A percentile compares a stretch with the other conserved stretches of the same genome.
Evolutionary conservation across 2,113 vertebrate genomes (phyloP).

Genomic region (Carassius gibelio): DNA sequence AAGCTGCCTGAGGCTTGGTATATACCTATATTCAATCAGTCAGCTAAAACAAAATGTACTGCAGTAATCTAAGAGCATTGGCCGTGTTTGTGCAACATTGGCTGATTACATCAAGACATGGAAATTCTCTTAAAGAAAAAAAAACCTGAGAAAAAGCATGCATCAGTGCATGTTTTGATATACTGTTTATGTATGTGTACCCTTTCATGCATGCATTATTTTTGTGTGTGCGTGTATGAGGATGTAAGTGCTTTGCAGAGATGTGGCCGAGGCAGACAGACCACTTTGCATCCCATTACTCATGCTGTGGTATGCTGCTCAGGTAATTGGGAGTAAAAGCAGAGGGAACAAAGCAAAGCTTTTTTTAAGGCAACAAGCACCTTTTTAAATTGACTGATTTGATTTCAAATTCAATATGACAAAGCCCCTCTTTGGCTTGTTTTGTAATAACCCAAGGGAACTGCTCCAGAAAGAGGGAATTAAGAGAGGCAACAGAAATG

Average conservation of each 20-base stretch:
- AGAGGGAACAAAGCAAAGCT: background rate
- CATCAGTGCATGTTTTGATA: background rate
- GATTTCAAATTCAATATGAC: slow-evolving; percentile 42
- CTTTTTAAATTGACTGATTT: slow-evolving; percentile 44
- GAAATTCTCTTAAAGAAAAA: slow-evolving; percentile 10
- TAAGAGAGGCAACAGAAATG: background rate
- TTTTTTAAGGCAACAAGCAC: slow-evolving; percentile 31
- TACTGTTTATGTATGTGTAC: background rate
- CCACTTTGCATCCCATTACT: slow-evolving; percentile 35
- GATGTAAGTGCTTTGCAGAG: slow-evolving; percentile 2
- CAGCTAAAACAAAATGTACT: slow-evolving; percentile 21
- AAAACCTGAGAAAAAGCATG: background rate
- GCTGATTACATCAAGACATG: background rate
- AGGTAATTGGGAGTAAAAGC: slow-evolving; percentile 47
- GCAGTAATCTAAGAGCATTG: slow-evolving; percentile 37
- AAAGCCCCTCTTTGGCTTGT: slow-evolving; percentile 16
- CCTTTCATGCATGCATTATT: background rate
- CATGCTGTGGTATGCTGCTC: slow-evolving; percentile 11
- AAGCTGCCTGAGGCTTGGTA: background rate
- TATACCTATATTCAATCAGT: slow-evolving; percentile 40
- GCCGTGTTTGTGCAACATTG: slow-evolving; percentile 27
- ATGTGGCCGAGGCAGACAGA: background rate
- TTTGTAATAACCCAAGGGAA: slow-evolving; percentile 38
- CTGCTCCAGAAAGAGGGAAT: slow-evolving; percentile 1
- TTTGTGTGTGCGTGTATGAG: slow-evolving; percentile 17